Evolutionary conservation across 2,888 invertebrate genomes (phyloP).

Genomic region (Megastigmus dorsalis): DNA sequence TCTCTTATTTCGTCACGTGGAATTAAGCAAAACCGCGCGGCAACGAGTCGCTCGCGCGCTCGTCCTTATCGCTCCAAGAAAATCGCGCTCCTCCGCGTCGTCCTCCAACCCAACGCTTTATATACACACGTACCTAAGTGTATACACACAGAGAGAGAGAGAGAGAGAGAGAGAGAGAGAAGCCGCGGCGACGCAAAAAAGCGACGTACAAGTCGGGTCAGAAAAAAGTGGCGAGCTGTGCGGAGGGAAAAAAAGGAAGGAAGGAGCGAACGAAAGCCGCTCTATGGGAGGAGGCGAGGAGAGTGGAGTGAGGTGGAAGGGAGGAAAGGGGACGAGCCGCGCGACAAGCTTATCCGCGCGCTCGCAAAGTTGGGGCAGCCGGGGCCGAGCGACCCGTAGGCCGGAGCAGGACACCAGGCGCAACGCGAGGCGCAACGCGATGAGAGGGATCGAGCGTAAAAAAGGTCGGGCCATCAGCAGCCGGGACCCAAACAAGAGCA

Average conservation of each 20-base stretch:
- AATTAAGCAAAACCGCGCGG: conserved; percentile 43
- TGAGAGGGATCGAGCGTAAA: conserved; percentile 8
- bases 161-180: background rate
- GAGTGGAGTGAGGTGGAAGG: no score
- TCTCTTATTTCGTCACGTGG: conserved; percentile 50
- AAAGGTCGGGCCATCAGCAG: background rate
- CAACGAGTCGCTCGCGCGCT: background rate
- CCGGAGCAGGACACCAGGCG: no score
- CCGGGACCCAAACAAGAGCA: no score
- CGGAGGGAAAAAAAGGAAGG: background rate
- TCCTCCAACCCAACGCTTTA: no score
- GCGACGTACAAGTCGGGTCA: no score
- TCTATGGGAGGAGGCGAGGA: conserved; percentile 40
- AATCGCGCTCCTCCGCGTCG: conserved; percentile 22
- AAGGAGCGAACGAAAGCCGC: conserved; percentile 30
- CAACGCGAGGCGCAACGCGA: conserved; percentile 19
- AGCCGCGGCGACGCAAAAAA: background rate
- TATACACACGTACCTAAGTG: no score
- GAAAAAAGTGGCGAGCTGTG: background rate
- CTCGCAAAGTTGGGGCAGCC: no score
- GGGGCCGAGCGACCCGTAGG: no score
- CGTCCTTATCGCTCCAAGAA: conserved; percentile 46
- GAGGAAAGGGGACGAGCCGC: conserved; percentile 47
- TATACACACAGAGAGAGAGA: conserved; percentile 15
- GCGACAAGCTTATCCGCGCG: no score